phyloP scores from a whole-genome alignment of 2,113 vertebrate genomes.

The Coturnix japonica region DNA sequence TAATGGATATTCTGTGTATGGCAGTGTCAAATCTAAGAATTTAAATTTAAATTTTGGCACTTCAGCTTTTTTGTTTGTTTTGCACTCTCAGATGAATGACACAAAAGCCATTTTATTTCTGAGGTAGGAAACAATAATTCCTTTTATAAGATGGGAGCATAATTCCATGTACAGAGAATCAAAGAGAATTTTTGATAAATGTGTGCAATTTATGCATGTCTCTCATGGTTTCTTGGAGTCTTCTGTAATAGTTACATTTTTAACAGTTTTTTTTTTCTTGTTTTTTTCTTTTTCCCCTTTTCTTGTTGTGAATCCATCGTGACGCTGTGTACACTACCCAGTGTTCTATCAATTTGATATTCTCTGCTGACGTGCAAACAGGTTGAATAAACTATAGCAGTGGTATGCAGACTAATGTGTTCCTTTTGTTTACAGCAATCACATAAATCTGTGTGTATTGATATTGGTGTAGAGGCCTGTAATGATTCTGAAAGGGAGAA shows the following conservation, averaged over 20 bases:
- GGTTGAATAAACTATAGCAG: slow-evolving; percentile 25
- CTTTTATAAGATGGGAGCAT: neutral
- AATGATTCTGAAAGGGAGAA: slow-evolving; percentile 38
- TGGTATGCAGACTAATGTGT: slow-evolving; percentile 38
- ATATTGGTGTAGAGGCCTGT: slow-evolving; percentile 16
- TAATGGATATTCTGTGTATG: neutral
- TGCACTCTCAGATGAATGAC: neutral
- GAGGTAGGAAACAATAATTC: neutral
- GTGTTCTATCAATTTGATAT: neutral
- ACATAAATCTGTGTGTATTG: slow-evolving; percentile 13
- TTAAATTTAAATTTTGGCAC: neutral
- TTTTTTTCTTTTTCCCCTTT: neutral
- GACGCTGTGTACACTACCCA: neutral
- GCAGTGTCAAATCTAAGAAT: neutral
- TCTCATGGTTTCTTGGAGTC: neutral
- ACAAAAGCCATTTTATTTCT: neutral
- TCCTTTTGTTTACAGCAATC: slow-evolving; percentile 15
- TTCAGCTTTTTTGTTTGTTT: neutral
- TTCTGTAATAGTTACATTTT: neutral
- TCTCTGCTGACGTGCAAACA: neutral
- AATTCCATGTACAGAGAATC: neutral
- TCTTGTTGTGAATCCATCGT: neutral
- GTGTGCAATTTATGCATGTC: neutral
- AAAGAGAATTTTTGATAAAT: neutral
- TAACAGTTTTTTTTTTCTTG: too few relatives aligned